Evolutionary conservation across 2,888 invertebrate species (phyloP).

Genomic region (Troilus luridus): DNA sequence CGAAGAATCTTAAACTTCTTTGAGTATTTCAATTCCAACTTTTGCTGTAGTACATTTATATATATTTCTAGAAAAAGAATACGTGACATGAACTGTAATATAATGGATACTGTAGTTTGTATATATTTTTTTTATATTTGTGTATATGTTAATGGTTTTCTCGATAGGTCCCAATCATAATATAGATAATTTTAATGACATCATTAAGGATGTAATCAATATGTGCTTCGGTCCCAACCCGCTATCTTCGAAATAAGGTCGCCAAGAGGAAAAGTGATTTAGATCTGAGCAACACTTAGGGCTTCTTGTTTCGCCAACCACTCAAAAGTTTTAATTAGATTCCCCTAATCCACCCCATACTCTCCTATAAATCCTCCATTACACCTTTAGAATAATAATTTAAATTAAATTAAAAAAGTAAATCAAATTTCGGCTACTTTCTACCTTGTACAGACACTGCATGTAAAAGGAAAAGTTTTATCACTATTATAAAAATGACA

Average conservation of each 20-base stretch:
- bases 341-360: neutral
- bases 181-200: neutral
- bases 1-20: too few species aligned
- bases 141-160: too few species aligned
- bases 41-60: too few species aligned
- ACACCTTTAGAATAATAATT: slow-evolving; percentile 7
- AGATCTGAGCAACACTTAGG: neutral
- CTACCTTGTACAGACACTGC: neutral
- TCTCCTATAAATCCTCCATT: neutral
- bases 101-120: too few species aligned
- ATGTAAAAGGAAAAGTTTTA: too few species aligned
- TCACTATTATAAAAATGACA: too few species aligned
- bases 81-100: too few species aligned
- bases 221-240: neutral
- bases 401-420: too few species aligned
- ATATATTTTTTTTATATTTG: too few species aligned
- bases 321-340: slow-evolving; percentile 19
- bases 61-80: too few species aligned
- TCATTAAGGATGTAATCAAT: neutral
- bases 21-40: too few species aligned
- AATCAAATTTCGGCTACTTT: neutral
- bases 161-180: too few species aligned
- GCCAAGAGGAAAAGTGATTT: neutral
- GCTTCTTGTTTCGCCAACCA: neutral
- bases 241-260: neutral